Percentiles rank a stretch among this genome's conserved stretches.
Evolutionary conservation across 2,113 vertebrate species (phyloP).

Genomic region (Perccottus glenii): DNA sequence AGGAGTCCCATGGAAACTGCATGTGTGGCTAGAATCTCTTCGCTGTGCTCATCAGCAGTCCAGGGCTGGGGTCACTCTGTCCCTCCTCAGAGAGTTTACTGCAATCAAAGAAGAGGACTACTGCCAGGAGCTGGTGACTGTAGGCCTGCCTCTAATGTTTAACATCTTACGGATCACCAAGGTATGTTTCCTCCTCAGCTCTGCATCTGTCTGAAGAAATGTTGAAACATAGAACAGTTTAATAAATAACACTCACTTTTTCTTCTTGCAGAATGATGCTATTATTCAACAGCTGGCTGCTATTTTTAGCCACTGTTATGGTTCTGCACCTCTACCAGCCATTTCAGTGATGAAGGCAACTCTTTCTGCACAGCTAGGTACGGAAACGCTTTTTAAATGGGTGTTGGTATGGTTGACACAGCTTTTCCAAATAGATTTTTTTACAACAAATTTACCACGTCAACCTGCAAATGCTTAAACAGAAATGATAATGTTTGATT

Average conservation of each 20-base stretch:
- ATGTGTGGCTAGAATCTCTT: slow-evolving; percentile 94
- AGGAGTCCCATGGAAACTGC: slow-evolving; percentile 97
- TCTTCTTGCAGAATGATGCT: slow-evolving; percentile 84
- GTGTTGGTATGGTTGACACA: background rate
- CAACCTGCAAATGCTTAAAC: too few species aligned
- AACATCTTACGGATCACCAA: slow-evolving; percentile 90
- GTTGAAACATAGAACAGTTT: too few species aligned
- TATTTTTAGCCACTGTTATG: slow-evolving; percentile 93
- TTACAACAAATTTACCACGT: too few species aligned
- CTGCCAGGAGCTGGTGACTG: slow-evolving; percentile 86
- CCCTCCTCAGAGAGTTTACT: slow-evolving; percentile 89
- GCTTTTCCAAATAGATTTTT: background rate
- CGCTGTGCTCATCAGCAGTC: slow-evolving; percentile 90
- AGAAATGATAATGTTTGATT: too few species aligned
- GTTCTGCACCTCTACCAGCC: slow-evolving; percentile 88
- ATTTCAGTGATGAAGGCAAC: slow-evolving; percentile 85
- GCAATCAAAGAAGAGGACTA: slow-evolving; percentile 94
- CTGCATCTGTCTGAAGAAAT: background rate
- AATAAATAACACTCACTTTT: too few species aligned
- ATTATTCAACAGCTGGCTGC: slow-evolving; percentile 88
- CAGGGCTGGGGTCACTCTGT: slow-evolving; percentile 85
- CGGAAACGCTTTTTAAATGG: slow-evolving; percentile 7
- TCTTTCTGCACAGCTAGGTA: slow-evolving; percentile 92
- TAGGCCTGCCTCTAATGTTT: slow-evolving; percentile 92
- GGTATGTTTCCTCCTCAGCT: slow-evolving; percentile 64